These are phyloP conservation scores for Todiramphus saurophagus DNA, from an alignment of 2,113 vertebrate genomes.

Conservation along the genomic window DNA sequence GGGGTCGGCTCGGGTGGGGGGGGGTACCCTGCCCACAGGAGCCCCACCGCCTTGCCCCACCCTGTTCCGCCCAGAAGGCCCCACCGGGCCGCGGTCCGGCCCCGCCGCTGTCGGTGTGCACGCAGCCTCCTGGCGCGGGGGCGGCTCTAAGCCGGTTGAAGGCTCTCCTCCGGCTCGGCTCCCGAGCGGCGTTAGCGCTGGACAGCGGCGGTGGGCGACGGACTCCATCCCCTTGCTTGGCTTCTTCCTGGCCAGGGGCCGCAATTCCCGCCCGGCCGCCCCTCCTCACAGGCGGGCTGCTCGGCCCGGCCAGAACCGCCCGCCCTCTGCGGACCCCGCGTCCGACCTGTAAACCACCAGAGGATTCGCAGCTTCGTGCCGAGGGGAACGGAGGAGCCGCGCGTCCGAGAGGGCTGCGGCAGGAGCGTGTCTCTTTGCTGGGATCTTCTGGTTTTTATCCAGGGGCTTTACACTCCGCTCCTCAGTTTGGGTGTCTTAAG, in stretches of 20 bases:
- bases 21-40: not conserved
- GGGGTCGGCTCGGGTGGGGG: not conserved
- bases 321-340: accelerated
- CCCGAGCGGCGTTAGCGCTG: not conserved
- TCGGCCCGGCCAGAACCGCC: not conserved
- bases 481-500: not conserved
- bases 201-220: not conserved
- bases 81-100: not conserved
- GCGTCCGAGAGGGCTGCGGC: not conserved
- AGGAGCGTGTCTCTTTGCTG: not conserved
- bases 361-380: accelerated
- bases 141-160: accelerated
- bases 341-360: accelerated
- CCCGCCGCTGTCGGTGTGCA: not conserved
- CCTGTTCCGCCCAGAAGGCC: not conserved
- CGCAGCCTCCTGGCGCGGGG: not conserved
- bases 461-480: accelerated
- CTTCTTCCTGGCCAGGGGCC: accelerated
- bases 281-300: not conserved
- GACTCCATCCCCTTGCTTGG: not conserved
- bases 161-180: not conserved
- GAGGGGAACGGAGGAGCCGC: not conserved
- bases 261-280: not conserved
- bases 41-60: not conserved
- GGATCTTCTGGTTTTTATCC: not conserved